phyloP scores from a whole-genome alignment of 2,888 invertebrate species.

The Junonia oenone region DNA sequence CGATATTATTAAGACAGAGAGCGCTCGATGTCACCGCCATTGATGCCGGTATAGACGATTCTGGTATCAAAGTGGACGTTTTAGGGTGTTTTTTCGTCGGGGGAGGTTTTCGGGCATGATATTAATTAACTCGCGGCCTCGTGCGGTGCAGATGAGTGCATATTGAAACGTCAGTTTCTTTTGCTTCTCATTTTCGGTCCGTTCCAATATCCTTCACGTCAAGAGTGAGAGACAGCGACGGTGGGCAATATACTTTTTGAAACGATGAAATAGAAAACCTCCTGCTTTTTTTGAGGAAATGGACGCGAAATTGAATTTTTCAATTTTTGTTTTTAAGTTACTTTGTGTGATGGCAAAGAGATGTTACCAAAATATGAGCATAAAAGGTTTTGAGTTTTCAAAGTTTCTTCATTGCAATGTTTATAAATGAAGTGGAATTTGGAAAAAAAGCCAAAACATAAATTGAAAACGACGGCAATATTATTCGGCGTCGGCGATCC shows the following conservation, averaged over 20 bases:
- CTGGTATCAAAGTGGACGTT: constrained; percentile 26
- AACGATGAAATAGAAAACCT: constrained; percentile 65
- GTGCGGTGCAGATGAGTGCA: constrained; percentile 63
- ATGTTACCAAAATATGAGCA: not conserved
- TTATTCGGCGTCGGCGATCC: not conserved
- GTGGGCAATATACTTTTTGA: constrained; percentile 48
- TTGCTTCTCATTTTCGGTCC: constrained; percentile 71
- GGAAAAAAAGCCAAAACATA: not conserved
- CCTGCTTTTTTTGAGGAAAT: constrained; percentile 72
- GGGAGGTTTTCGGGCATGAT: constrained; percentile 37
- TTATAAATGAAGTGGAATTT: not conserved
- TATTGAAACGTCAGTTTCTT: constrained; percentile 77
- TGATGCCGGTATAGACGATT: constrained; percentile 24
- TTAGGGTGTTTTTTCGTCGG: constrained; percentile 38
- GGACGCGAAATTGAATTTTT: constrained; percentile 67
- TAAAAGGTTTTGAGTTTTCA: not conserved
- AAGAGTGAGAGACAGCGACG: constrained; percentile 56
- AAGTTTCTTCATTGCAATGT: not conserved
- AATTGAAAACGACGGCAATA: not conserved
- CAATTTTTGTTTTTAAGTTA: constrained; percentile 50
- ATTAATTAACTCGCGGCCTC: constrained; percentile 57
- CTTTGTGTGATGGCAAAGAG: constrained; percentile 14
- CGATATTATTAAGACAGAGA: constrained; percentile 56
- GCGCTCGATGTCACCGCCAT: constrained; percentile 49
- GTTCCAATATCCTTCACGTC: constrained; percentile 71